Percentiles rank a stretch among this genome's conserved stretches.
These are phyloP conservation scores for Graptemys geographica DNA, from an alignment of 2,797 vertebrate species.

Conservation along the genomic window DNA sequence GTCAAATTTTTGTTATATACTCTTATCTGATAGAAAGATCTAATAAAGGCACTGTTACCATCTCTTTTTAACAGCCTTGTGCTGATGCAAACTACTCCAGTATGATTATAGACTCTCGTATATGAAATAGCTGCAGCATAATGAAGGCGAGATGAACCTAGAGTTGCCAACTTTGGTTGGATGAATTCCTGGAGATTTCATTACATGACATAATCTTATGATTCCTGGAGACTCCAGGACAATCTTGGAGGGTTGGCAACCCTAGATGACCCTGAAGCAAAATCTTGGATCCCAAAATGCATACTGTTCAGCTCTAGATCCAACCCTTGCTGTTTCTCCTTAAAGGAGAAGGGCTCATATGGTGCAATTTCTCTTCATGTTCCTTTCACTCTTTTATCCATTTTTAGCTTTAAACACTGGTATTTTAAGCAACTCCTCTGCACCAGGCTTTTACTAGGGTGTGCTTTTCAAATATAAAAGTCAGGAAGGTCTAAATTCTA, in stretches of 20 bases:
- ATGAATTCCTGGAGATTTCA: too few species aligned
- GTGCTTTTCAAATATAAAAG: not conserved
- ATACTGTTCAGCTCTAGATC: not conserved
- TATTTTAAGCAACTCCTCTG: not conserved
- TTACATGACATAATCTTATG: too few species aligned
- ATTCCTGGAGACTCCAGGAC: too few species aligned
- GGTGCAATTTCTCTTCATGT: conserved; percentile 7
- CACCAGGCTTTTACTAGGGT: conserved; percentile 9
- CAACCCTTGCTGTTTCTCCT: conserved; percentile 9
- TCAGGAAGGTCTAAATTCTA: not conserved
- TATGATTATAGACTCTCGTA: conserved; percentile 5
- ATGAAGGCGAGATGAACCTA: conserved; percentile 12
- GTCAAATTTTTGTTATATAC: not conserved
- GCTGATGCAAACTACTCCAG: not conserved
- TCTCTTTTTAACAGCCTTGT: conserved; percentile 45
- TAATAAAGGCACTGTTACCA: conserved; percentile 26
- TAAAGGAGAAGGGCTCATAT: conserved; percentile 2
- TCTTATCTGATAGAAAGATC: not conserved
- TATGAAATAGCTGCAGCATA: conserved; percentile 38
- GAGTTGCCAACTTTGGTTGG: too few species aligned
- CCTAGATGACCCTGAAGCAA: conserved; percentile 37
- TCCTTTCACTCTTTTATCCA: not conserved
- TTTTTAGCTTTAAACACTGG: not conserved
- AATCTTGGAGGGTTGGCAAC: too few species aligned
- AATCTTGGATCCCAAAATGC: not conserved